A percentile compares a stretch with the other conserved stretches of the same genome.
phyloP scores from a whole-genome alignment of 2,113 vertebrate genomes.

The Pseudopodoces humilis region DNA sequence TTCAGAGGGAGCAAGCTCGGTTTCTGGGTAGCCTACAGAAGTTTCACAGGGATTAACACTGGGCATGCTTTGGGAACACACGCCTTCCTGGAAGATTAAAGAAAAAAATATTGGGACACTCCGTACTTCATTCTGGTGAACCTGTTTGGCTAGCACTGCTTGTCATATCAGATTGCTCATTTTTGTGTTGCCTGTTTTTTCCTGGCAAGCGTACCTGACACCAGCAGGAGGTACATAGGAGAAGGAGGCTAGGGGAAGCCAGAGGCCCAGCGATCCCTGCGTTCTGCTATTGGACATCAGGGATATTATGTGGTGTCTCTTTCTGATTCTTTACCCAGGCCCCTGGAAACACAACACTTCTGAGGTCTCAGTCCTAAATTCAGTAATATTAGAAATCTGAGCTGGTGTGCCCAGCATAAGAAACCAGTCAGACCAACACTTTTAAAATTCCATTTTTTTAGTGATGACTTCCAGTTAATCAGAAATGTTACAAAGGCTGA shows the following conservation, averaged over 20 bases:
- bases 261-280: not conserved
- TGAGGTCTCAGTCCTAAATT: not conserved
- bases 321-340: not conserved
- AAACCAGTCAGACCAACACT: not conserved
- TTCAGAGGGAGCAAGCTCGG: not conserved
- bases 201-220: not conserved
- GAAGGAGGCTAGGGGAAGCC: not conserved
- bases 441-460: not conserved
- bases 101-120: not conserved
- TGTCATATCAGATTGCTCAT: not conserved
- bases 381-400: not conserved
- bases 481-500: not conserved
- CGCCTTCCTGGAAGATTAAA: not conserved
- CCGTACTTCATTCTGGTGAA: not conserved
- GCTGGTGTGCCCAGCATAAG: not conserved
- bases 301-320: not conserved
- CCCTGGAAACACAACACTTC: not conserved
- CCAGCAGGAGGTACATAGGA: not conserved
- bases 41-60: not conserved
- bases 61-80: not conserved
- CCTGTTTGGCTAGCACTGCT: not conserved
- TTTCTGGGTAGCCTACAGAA: not conserved
- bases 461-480: not conserved
- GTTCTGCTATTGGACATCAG: not conserved
- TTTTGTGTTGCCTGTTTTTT: not conserved